A percentile compares a stretch with the other conserved stretches of the same genome.
Evolutionary conservation across 2,797 vertebrate species (phyloP).

Genomic region (Acrossocheilus wenchowensis): DNA sequence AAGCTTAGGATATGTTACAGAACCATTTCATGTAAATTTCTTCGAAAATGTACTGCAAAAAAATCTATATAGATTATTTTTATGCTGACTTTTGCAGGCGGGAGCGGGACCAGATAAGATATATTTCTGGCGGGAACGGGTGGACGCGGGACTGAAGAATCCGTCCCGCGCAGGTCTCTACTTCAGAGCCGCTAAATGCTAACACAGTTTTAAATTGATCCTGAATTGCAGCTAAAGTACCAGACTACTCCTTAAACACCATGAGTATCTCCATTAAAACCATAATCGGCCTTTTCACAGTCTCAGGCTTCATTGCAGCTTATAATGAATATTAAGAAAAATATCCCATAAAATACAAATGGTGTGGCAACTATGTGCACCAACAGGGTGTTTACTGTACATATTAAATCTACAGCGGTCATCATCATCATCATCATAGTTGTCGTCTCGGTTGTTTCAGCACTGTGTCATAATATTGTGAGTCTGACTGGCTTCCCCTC

Average conservation of each 20-base stretch:
- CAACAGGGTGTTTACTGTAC: constrained; percentile 34
- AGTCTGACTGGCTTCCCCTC: too few relatives aligned
- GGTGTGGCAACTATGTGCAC: constrained; percentile 27
- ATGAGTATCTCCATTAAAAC: neutral
- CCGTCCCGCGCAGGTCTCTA: too few relatives aligned
- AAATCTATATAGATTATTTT: too few relatives aligned
- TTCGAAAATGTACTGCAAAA: too few relatives aligned
- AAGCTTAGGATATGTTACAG: too few relatives aligned
- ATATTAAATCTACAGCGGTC: constrained; percentile 47
- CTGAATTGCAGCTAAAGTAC: constrained; percentile 4
- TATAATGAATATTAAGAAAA: constrained; percentile 9
- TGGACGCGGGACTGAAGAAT: too few relatives aligned
- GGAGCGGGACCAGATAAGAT: too few relatives aligned
- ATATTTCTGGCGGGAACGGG: too few relatives aligned
- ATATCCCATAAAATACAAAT: constrained; percentile 8
- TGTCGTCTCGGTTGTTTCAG: neutral
- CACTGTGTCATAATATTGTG: constrained; percentile 10
- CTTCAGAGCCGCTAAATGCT: neutral
- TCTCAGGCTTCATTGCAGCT: neutral
- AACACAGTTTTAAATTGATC: neutral
- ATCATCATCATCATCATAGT: constrained; percentile 37
- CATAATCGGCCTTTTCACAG: neutral
- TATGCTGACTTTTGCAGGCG: too few relatives aligned
- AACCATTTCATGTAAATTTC: too few relatives aligned
- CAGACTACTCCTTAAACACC: neutral